These are phyloP conservation scores for Setipinna tenuifilis DNA, from an alignment of 2,797 vertebrate genomes.

Conservation along the genomic window DNA sequence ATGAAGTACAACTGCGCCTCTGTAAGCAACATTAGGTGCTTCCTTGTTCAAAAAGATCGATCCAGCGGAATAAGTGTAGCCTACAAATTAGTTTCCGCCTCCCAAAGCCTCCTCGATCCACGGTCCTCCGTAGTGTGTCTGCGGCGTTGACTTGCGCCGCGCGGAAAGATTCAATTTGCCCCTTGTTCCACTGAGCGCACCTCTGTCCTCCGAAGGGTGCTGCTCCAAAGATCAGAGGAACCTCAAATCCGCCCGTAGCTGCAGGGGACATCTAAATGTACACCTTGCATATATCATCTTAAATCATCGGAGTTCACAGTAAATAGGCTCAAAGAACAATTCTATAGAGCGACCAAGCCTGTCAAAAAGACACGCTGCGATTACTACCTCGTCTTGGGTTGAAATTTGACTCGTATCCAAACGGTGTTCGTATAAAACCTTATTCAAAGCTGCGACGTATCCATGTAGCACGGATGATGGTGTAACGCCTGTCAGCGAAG, in stretches of 20 bases:
- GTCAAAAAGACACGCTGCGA: constrained; percentile 43
- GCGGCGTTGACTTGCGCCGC: constrained; percentile 50
- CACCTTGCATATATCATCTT: constrained; percentile 74
- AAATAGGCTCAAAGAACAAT: constrained; percentile 35
- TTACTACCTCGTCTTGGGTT: constrained; percentile 38
- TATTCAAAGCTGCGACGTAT: constrained; percentile 25
- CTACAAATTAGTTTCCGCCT: constrained; percentile 29
- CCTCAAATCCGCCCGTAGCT: constrained; percentile 72
- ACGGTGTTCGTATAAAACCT: constrained; percentile 24
- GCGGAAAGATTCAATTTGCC: constrained; percentile 60
- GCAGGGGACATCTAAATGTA: constrained; percentile 65
- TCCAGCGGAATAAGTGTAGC: constrained; percentile 55
- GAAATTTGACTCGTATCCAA: constrained; percentile 43
- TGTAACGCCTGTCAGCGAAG: constrained; percentile 70
- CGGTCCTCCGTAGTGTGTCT: constrained; percentile 56
- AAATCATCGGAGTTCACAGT: constrained; percentile 57
- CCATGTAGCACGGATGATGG: constrained; percentile 49
- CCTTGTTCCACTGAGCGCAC: constrained; percentile 60
- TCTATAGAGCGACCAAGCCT: constrained; percentile 44
- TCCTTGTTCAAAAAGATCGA: constrained; percentile 65
- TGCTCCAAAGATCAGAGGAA: constrained; percentile 60
- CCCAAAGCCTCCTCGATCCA: constrained; percentile 36
- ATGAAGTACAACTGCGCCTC: constrained; percentile 66
- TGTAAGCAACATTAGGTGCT: constrained; percentile 78
- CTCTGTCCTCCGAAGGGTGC: constrained; percentile 49